Conservation (phyloP, 1,140 invertebrate genomes). For the Colletes latitarsis region DNA sequence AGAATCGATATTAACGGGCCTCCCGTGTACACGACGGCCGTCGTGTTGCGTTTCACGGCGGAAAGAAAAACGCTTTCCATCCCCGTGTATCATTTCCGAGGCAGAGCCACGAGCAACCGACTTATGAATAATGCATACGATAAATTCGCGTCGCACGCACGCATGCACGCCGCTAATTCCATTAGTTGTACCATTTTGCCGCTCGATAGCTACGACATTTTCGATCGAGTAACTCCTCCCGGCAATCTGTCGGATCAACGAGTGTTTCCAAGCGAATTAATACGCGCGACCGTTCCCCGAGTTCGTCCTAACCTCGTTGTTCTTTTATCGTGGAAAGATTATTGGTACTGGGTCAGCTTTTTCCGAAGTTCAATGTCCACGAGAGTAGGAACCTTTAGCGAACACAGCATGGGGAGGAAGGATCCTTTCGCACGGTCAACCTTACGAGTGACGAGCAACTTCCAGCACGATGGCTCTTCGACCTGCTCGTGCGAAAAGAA, state of each 20-base stretch:
- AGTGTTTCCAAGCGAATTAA: background rate
- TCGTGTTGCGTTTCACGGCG: background rate
- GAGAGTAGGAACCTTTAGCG: too few relatives aligned
- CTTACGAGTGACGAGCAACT: too few relatives aligned
- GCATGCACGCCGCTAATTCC: constrained; percentile 60
- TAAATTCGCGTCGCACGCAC: constrained; percentile 64
- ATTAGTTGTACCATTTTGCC: constrained; percentile 59
- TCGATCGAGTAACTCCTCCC: constrained; percentile 50
- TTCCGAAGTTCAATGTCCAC: too few relatives aligned
- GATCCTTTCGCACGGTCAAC: too few relatives aligned
- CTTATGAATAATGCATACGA: constrained; percentile 66
- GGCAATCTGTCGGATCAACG: constrained; percentile 24
- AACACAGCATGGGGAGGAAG: too few relatives aligned
- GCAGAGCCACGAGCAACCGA: constrained; percentile 26
- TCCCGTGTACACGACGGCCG: background rate
- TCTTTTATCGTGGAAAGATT: too few relatives aligned
- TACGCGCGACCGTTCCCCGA: too few relatives aligned
- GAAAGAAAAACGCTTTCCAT: constrained; percentile 27
- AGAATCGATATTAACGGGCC: constrained; percentile 28
- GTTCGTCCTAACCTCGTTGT: too few relatives aligned
- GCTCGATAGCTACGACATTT: constrained; percentile 44
- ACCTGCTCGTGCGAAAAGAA: too few relatives aligned
- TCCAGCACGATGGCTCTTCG: too few relatives aligned
- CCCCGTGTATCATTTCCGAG: constrained; percentile 21
- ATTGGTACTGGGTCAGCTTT: too few relatives aligned